Evolutionary conservation across 2,797 vertebrate genomes (phyloP), one percentile per base, ranked within the genome.

Genomic region (Sardinella longiceps): DNA sequence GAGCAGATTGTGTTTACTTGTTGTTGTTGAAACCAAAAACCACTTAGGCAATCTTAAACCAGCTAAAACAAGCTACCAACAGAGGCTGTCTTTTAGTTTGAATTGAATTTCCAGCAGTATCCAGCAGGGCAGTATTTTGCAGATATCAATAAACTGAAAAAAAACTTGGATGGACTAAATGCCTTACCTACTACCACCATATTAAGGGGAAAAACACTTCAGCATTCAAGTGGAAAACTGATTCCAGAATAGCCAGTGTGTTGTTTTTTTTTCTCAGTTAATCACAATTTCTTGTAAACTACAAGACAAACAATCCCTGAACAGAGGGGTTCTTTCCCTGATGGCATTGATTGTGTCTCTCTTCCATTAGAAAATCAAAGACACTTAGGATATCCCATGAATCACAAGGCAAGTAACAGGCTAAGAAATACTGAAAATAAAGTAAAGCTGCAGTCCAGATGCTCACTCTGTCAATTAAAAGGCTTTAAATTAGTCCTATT

Each of bases 271-370:
- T 87, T 85, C 80, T 10, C 46, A 10, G 86, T 89, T 89, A 88
- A 84, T 90, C 87, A 87, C 83, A 85, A 87, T 87, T 86, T 87
- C 85, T 87, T 80, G 77, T 45, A 66, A 85, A 87, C 43, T 45
- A 7, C 15, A 51, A 51, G 14, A 15, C 50, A 51, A 15, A 2
- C 3, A 14, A 51, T 0, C 50, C 14, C 50, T 88, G 58, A 85
- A 84, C 83, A 86, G 48, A 80, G 87, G 84, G 82, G 25, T 70
- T 58, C 46, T 81, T 85, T 82, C 82, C 85, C 66, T 85, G 53
- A 58, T 85, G 82, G 30, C 86, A 88, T 58, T 88, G 86, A 89
- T 89, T 87, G 85, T 80, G 86, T 66, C 82, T 80, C 82, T 88
- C 84, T 48, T 60, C 83, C 80, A 85, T 88, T 87, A 88, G 28